Evolutionary conservation across 1,140 invertebrate species (phyloP).

Genomic region (Agraylea sexmaculata): DNA sequence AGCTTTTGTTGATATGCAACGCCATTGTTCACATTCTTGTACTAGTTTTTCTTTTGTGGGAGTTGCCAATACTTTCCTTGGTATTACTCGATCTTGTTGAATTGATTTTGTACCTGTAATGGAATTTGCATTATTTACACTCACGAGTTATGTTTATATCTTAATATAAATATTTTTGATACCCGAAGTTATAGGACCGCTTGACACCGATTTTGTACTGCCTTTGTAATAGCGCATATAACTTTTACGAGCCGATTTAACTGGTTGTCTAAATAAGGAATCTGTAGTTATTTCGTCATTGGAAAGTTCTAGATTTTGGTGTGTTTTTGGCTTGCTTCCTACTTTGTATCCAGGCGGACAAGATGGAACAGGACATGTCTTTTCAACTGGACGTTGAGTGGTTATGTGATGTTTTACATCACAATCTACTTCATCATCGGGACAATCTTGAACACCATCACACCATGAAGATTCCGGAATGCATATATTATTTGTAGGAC

Average conservation of each 20-base stretch:
- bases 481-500: conserved; percentile 63
- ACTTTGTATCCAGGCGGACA: conserved; percentile 48
- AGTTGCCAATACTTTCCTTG: conserved; percentile 24
- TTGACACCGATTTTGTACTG: conserved; percentile 23
- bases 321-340: conserved; percentile 19
- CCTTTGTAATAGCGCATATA: conserved; percentile 29
- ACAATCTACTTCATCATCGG: conserved; percentile 70
- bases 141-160: neutral
- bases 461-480: conserved; percentile 63
- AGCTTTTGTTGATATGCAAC: conserved; percentile 33
- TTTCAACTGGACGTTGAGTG: conserved; percentile 20
- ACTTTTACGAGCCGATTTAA: conserved; percentile 27
- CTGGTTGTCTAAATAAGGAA: conserved; percentile 26
- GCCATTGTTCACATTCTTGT: conserved; percentile 40
- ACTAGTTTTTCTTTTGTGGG: conserved; percentile 11
- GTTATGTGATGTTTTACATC: conserved; percentile 24
- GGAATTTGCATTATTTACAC: neutral
- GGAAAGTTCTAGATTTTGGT: conserved; percentile 14
- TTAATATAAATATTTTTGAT: conserved; percentile 9
- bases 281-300: conserved; percentile 12
- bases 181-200: conserved; percentile 21
- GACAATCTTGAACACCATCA: conserved; percentile 70
- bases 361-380: conserved; percentile 31
- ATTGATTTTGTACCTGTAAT: conserved; percentile 14
- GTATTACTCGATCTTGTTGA: conserved; percentile 15